Base-by-base conservation (phyloP, 1,140 invertebrate genomes). In the Daktulosphaira vitifoliae region DNA sequence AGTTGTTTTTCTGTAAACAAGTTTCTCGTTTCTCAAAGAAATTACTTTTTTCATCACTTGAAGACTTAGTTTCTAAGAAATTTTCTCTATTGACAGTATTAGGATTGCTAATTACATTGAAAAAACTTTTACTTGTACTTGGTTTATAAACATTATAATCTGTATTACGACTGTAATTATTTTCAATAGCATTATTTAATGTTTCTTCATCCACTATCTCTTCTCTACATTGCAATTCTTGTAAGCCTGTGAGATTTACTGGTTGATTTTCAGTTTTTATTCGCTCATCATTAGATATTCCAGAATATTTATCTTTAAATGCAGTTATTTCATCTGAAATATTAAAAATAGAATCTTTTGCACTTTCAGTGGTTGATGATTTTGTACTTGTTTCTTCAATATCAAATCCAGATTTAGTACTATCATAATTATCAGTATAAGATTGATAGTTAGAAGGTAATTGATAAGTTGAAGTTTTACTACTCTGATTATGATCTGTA, bases 191-290 rank as follows among this genome's bases (percentile, higher is more conserved):
- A 26, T 65, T 53, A 15, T 44, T 51, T 2, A 42, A 16, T 2
- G 18, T 65, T 2, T 65, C 48, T 26, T 65, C 64, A 39, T 39
- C 46, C 7, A 50, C 18, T 22, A 52, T 51, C 15, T 65, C 26
- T 39, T 65, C 64, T 29, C 16, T 51, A n/a, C 49, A 53, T 18
- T 44, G 48, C 0, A 65, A 18, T 52, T 52, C 64, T 8, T 23
- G 48, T 9, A 51, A 1, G 2, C 16, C 2, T 1, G 2, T 22
- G 16, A n/a, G 8, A 18, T 16, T 48, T 51, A 53, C 50, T 20
- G 39, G 22, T 0, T 44, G 8, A 9, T 20, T 52, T 13, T 23
- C 22, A 23, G 22, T 52, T 9, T 11, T 11, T 13, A 16, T 52
- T n/a, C 50, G 23, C 20, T 52, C 13, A 16, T 26, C 3, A 20